Percentiles rank a stretch among this genome's conserved stretches.
These are phyloP conservation scores for Anaspis maculata DNA, from an alignment of 2,888 invertebrate genomes.

Conservation along the genomic window DNA sequence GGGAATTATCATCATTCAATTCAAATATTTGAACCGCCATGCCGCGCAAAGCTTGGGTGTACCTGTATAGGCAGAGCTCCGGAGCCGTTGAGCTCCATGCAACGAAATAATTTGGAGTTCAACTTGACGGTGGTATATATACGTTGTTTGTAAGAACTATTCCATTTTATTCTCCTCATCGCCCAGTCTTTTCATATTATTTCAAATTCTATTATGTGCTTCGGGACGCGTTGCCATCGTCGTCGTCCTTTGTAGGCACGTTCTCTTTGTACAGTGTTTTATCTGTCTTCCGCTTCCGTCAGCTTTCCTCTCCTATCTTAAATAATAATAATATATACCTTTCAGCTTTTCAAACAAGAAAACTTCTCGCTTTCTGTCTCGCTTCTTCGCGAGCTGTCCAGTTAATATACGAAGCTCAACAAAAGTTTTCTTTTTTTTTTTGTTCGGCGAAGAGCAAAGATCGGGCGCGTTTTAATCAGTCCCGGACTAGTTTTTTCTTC, in stretches of 20 bases:
- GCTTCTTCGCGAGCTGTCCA: too few species aligned
- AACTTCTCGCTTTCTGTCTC: slow-evolving; percentile 6
- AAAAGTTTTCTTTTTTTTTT: too few species aligned
- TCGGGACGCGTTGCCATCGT: too few species aligned
- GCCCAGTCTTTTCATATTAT: slow-evolving; percentile 13
- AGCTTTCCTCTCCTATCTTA: slow-evolving; percentile 13
- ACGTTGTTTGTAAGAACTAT: slow-evolving; percentile 12
- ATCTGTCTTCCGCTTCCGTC: slow-evolving; percentile 15
- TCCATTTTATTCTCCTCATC: slow-evolving; percentile 10
- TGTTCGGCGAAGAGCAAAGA: too few species aligned
- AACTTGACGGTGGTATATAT: neutral
- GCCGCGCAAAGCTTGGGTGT: too few species aligned
- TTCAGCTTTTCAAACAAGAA: slow-evolving; percentile 10
- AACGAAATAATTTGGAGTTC: too few species aligned
- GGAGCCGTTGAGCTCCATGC: too few species aligned
- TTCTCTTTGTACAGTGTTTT: slow-evolving; percentile 15
- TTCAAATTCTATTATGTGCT: slow-evolving; percentile 12
- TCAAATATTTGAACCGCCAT: too few species aligned
- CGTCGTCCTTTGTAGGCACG: slow-evolving; percentile 13
- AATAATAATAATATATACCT: slow-evolving; percentile 16
- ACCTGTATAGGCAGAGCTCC: too few species aligned
- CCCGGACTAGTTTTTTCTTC: slow-evolving; percentile 3
- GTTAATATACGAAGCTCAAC: too few species aligned
- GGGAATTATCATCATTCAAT: too few species aligned
- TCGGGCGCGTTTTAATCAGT: slow-evolving; percentile 1